Evolutionary conservation across 2,113 vertebrate species (phyloP), one percentile per base, ranked within the genome.

Genomic region (Hoplias malabaricus): DNA sequence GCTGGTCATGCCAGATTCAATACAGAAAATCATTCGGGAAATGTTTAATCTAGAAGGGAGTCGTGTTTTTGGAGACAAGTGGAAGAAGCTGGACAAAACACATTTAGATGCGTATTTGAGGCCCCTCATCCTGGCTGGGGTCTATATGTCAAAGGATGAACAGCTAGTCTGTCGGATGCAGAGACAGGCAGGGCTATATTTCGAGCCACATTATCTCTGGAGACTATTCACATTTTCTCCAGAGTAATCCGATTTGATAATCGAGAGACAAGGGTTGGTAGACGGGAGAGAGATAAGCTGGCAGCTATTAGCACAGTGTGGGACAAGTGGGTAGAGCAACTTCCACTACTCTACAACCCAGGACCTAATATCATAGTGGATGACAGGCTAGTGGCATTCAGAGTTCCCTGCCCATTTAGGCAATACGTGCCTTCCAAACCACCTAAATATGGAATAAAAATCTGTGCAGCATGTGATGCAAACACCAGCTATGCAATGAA

Each of bases 241-340:
- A 57, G 75, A 16, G 36, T 69, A 8, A 61, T 82, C 69, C 2
- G 63, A 25, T 73, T 69, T 69, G 69, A 77, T 54, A 40, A 69
- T n/a, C 72, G 29, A 8, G 73, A 69, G 13, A 54, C 73, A 43
- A 76, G 73, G 29, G 13, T 67, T 63, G 68, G 2, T 23, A 40
- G 67, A 65, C 68, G 33, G 13, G 31, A 66, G 48, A 43, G 57
- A 19, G 80, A 81, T 67, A 77, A 67, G 59, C 57, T 81, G 46
- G 66, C 74, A 65, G 67, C 80, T 27, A 71, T 77, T 21, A 48
- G 43, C 2, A 38, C 36, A 38, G 36, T 61, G 23, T 61, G 25
- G 25, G 56, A 61, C 56, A 61, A 61, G 27, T 61, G 56, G 56
- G 56, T 33, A 33, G 33, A 65, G 4, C n/a, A 5, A 25, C 65